Conservation (phyloP, 92 coral and sea anemone species). For the Plumapathes pennacea region DNA sequence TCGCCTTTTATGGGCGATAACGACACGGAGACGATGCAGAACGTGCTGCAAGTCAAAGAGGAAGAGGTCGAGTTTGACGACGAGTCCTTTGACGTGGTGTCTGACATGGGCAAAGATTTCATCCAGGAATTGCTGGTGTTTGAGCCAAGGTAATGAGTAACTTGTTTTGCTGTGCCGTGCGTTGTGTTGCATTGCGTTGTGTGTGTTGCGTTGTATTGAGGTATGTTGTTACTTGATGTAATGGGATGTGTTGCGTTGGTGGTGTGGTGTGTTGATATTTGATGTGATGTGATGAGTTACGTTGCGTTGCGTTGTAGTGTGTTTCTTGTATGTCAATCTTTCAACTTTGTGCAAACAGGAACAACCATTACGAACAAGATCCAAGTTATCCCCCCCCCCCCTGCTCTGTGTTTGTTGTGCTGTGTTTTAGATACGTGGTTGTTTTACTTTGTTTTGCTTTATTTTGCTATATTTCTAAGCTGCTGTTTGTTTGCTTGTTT, state of each 20-base stretch:
- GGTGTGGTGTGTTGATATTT: too few relatives aligned
- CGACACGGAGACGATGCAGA: slow-evolving; percentile 95
- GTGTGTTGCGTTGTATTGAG: background rate
- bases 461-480: background rate
- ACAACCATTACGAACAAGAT: too few relatives aligned
- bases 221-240: too few relatives aligned
- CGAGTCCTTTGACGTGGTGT: slow-evolving; percentile 88
- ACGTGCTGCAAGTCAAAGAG: slow-evolving; percentile 81
- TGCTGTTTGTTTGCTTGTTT: slow-evolving; percentile 5
- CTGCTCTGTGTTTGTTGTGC: too few relatives aligned
- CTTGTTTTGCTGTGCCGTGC: too few relatives aligned
- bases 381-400: too few relatives aligned
- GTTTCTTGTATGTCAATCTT: too few relatives aligned
- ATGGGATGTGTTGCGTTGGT: too few relatives aligned
- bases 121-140: slow-evolving; percentile 80
- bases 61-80: slow-evolving; percentile 99
- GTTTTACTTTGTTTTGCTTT: background rate
- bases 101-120: slow-evolving; percentile 83
- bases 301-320: too few relatives aligned
- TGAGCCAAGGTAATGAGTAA: slow-evolving; percentile 66
- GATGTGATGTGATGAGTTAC: too few relatives aligned
- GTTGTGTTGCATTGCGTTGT: too few relatives aligned
- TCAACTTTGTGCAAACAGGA: too few relatives aligned
- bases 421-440: background rate
- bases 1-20: slow-evolving; percentile 99